phyloP scores from a whole-genome alignment of 1,140 invertebrate genomes.

The Anastrepha obliqua region DNA sequence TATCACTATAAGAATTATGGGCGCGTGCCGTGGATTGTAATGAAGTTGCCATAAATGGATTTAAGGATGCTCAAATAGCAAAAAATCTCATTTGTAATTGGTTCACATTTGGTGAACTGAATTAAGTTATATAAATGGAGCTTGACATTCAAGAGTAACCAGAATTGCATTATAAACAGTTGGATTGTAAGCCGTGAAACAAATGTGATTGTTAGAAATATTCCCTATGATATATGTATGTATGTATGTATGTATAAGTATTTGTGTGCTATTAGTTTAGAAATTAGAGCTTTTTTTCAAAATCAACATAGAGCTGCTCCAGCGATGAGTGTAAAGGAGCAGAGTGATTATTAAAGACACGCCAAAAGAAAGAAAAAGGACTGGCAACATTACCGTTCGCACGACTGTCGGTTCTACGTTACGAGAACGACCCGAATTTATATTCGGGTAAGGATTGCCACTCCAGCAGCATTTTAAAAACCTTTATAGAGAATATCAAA shows the following conservation, averaged over 20 bases:
- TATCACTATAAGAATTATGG: constrained; percentile 86
- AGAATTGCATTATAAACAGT: neutral
- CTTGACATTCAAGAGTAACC: too few species aligned
- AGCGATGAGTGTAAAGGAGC: too few species aligned
- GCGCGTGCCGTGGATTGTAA: constrained; percentile 86
- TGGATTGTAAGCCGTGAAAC: neutral
- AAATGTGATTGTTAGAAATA: neutral
- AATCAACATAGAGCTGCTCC: too few species aligned
- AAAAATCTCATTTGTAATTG: neutral
- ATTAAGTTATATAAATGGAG: neutral
- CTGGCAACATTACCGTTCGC: too few species aligned
- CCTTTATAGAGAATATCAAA: too few species aligned
- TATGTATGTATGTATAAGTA: neutral
- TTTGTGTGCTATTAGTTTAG: neutral
- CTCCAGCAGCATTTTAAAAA: too few species aligned
- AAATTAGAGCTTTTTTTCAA: too few species aligned
- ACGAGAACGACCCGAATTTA: too few species aligned
- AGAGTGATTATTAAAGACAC: too few species aligned
- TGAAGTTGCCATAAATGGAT: constrained; percentile 79
- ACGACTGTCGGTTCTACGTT: too few species aligned
- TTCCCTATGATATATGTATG: neutral
- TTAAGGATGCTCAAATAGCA: neutral
- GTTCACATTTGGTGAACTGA: neutral
- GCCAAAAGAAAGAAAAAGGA: too few species aligned
- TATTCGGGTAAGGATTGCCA: too few species aligned